phyloP scores from a whole-genome alignment of 2,797 vertebrate genomes.

The Sebastiscus tertius region DNA sequence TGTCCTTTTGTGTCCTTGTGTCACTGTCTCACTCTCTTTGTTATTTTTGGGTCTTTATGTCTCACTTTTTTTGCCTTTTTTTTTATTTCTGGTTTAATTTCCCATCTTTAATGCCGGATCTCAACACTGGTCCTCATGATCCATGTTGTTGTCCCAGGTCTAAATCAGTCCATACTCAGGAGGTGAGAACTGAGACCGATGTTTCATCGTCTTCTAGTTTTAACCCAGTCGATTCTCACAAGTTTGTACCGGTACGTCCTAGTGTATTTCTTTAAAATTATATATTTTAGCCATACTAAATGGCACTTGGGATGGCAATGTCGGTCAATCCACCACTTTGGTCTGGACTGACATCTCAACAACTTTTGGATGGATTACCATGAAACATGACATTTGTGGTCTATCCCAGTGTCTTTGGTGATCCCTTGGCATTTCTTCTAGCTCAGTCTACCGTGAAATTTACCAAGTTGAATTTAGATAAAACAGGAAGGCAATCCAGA shows the following conservation, averaged over 20 bases:
- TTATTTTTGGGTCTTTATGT: slow-evolving; percentile 32
- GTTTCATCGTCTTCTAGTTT: not conserved
- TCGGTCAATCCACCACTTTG: too few relatives aligned
- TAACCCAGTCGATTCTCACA: too few relatives aligned
- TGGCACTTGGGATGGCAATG: too few relatives aligned
- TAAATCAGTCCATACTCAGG: too few relatives aligned
- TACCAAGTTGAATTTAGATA: not conserved
- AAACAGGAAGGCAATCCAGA: too few relatives aligned
- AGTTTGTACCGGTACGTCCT: too few relatives aligned
- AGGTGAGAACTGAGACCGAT: not conserved
- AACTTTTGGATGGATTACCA: too few relatives aligned
- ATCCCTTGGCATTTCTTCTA: not conserved
- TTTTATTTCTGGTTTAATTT: not conserved
- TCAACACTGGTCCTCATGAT: not conserved
- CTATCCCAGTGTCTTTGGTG: not conserved
- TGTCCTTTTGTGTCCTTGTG: slow-evolving; percentile 5
- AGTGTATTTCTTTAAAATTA: too few relatives aligned
- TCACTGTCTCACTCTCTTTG: not conserved
- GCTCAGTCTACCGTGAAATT: not conserved
- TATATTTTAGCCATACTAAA: too few relatives aligned
- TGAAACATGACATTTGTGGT: too few relatives aligned
- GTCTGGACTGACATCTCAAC: too few relatives aligned
- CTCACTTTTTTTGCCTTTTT: slow-evolving; percentile 4
- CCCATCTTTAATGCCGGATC: not conserved
- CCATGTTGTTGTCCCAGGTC: not conserved